Evolutionary conservation across 2,113 vertebrate genomes (phyloP), one percentile per base, ranked within the genome.

Genomic region (Serinus canaria): DNA sequence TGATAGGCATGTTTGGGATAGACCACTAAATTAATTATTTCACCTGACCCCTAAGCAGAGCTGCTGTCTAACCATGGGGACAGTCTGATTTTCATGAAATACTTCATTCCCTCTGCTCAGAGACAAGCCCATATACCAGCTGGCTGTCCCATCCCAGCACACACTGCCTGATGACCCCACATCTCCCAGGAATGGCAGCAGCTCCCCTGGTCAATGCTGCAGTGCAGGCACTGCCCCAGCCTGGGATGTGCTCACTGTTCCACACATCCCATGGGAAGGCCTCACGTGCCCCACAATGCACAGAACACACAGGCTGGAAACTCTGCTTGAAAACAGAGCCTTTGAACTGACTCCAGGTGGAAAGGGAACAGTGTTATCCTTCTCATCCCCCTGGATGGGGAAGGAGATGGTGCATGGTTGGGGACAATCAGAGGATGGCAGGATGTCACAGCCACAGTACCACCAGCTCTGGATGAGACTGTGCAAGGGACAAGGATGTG

Each of bases 1-100:
- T 19, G 1, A 11, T 2, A 19, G 21, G 22, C 0, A 0, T 11
- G 3, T 33, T 72, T 46, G 58, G 35, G 44, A 52, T 0, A 18
- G 13, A 64, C 15, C 7, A 43, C 30, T 70, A 49, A 47, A n/a
- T 25, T 3, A 53, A 50, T 2, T 4, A 33, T 13, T 79, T 86
- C 16, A 20, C n/a, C 31, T 31, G 31, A 18, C 20, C 44, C 4
- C 6, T 25, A 64, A 59, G 66, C 8, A 39, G 15, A 87, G 20
- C 4, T 16, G 1, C 44, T n/a, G 44, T 14, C 58, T 39, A 37
- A 53, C 13, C 44, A 83, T 2, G 1, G n/a, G 33, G 11, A 47
- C 2, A 4, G 55, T 11, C 17, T 1, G 3, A 41, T 35, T 81
- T 62, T 30, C 56, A 78, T 0, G 0, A 41, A 58, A 31, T 52